These are phyloP conservation scores for Poecilia latipinna DNA, from an alignment of 2,113 vertebrate genomes.

Conservation along the genomic window DNA sequence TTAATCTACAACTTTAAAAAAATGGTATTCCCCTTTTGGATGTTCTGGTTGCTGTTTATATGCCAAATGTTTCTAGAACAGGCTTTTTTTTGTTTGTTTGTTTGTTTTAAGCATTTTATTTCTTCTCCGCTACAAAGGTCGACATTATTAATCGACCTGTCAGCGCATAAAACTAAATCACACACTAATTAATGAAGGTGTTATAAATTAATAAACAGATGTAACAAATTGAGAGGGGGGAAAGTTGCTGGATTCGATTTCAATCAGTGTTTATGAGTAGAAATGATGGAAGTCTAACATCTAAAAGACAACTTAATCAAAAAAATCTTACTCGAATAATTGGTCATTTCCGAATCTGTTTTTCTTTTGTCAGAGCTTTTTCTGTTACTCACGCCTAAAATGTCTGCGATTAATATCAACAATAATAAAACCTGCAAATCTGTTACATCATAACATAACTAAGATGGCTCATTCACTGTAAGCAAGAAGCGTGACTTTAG, in stretches of 20 bases:
- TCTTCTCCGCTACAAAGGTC: slow-evolving; percentile 44
- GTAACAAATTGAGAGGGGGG: no score
- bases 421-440: neutral
- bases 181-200: no score
- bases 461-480: neutral
- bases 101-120: slow-evolving; percentile 26
- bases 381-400: neutral
- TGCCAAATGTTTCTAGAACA: neutral
- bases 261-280: no score
- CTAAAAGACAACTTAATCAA: no score
- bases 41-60: slow-evolving; percentile 14
- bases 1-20: slow-evolving; percentile 9
- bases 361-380: neutral
- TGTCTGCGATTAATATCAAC: no score
- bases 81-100: no score
- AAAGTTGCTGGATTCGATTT: no score
- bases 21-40: slow-evolving; percentile 1
- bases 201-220: no score
- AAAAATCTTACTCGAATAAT: neutral
- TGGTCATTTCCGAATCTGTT: neutral
- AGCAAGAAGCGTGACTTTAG: neutral
- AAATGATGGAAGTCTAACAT: no score
- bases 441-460: neutral
- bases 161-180: slow-evolving; percentile 49
- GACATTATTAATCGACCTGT: slow-evolving; percentile 57